Conservation (phyloP, 2,113 vertebrate species). For the Trichechus manatus region DNA sequence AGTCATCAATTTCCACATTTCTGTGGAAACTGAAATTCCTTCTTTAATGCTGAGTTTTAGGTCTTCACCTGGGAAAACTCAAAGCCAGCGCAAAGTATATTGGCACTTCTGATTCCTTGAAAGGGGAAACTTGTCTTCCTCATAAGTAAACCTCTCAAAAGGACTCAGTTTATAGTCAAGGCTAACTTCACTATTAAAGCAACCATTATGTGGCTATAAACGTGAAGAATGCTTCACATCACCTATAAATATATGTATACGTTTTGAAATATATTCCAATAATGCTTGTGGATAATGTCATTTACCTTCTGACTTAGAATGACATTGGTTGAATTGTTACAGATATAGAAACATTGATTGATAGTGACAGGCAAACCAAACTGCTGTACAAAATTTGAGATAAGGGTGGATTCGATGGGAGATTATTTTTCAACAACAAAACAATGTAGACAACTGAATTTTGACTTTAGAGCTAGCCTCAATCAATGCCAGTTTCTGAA, state of each 20-base stretch:
- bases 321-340: constrained; percentile 54
- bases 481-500: constrained; percentile 34
- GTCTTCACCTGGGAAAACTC: constrained; percentile 19
- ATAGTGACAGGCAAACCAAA: constrained; percentile 54
- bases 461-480: constrained; percentile 43
- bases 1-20: constrained; percentile 52
- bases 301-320: constrained; percentile 57
- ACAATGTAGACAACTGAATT: constrained; percentile 34
- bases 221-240: constrained; percentile 23
- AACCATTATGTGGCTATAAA: constrained; percentile 65
- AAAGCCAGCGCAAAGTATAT: constrained; percentile 39
- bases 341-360: constrained; percentile 39
- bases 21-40: constrained; percentile 53
- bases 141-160: constrained; percentile 54
- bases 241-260: constrained; percentile 49
- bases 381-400: constrained; percentile 47
- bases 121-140: constrained; percentile 3
- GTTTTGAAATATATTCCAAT: constrained; percentile 32
- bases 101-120: neutral
- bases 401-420: constrained; percentile 14
- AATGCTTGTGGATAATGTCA: neutral
- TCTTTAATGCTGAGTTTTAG: constrained; percentile 53
- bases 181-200: constrained; percentile 52
- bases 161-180: constrained; percentile 34
- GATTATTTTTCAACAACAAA: constrained; percentile 64